Evolutionary conservation across 2,797 vertebrate species (phyloP).

Genomic region (Argentina silus): DNA sequence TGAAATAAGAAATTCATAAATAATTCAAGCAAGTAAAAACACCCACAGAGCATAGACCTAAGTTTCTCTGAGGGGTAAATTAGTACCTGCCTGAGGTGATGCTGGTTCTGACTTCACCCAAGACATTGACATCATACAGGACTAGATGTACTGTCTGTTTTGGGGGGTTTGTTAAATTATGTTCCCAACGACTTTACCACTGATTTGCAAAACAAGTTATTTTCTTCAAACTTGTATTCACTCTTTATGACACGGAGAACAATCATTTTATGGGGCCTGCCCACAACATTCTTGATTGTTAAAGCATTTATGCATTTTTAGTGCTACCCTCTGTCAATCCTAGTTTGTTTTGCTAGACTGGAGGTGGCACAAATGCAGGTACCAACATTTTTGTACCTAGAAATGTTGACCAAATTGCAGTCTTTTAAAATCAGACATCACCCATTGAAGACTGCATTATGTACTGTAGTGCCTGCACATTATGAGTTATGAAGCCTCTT

Average conservation of each 20-base stretch:
- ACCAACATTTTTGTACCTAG: too few species aligned
- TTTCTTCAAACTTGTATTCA: neutral
- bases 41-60: slow-evolving; percentile 42
- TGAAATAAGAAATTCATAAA: slow-evolving; percentile 58
- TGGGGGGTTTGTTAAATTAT: neutral
- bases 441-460: too few species aligned
- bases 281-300: neutral
- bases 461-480: too few species aligned
- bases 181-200: neutral
- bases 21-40: slow-evolving; percentile 68
- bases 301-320: neutral
- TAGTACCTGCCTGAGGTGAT: slow-evolving; percentile 14
- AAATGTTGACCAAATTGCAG: too few species aligned
- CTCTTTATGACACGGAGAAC: neutral
- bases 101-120: slow-evolving; percentile 25
- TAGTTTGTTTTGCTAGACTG: neutral
- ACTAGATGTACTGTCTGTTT: slow-evolving; percentile 18
- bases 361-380: too few species aligned
- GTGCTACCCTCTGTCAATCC: neutral
- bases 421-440: too few species aligned
- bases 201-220: neutral
- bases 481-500: too few species aligned
- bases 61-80: slow-evolving; percentile 23
- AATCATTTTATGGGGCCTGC: neutral
- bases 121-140: slow-evolving; percentile 33